phyloP scores from a whole-genome alignment of 2,888 invertebrate species.

The Chrysopilus asiliformis region DNA sequence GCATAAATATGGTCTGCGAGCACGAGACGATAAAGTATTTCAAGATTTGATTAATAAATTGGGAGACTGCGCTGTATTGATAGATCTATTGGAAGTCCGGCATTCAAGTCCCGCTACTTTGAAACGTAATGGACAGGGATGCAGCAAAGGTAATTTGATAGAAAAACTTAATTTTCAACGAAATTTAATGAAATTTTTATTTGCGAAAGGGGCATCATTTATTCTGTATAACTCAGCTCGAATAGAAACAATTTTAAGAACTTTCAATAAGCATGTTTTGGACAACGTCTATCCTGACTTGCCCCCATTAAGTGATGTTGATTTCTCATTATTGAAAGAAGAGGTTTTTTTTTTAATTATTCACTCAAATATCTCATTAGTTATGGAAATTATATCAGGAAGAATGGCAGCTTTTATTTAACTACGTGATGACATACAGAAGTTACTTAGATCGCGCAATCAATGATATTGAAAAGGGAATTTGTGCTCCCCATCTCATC shows the following conservation, averaged over 20 bases:
- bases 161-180: not conserved
- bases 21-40: constrained; percentile 39
- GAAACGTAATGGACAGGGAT: constrained; percentile 27
- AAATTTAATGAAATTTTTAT: constrained; percentile 18
- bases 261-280: constrained; percentile 44
- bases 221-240: constrained; percentile 68
- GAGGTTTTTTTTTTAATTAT: constrained; percentile 44
- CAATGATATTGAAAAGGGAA: constrained; percentile 37
- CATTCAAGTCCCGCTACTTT: constrained; percentile 44
- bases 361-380: constrained; percentile 5
- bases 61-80: constrained; percentile 49
- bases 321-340: constrained; percentile 48
- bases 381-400: constrained; percentile 39
- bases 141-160: constrained; percentile 24
- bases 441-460: constrained; percentile 43
- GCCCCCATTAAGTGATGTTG: constrained; percentile 42
- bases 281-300: constrained; percentile 46
- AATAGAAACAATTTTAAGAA: constrained; percentile 49
- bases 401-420: constrained; percentile 62
- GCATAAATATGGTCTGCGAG: constrained; percentile 50
- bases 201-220: constrained; percentile 64
- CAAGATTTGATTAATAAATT: constrained; percentile 44
- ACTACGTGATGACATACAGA: constrained; percentile 52
- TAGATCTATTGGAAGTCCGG: constrained; percentile 56
- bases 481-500: constrained; percentile 48